Base-by-base conservation (phyloP, 2,113 vertebrate species). In the Pteropus alecto region DNA sequence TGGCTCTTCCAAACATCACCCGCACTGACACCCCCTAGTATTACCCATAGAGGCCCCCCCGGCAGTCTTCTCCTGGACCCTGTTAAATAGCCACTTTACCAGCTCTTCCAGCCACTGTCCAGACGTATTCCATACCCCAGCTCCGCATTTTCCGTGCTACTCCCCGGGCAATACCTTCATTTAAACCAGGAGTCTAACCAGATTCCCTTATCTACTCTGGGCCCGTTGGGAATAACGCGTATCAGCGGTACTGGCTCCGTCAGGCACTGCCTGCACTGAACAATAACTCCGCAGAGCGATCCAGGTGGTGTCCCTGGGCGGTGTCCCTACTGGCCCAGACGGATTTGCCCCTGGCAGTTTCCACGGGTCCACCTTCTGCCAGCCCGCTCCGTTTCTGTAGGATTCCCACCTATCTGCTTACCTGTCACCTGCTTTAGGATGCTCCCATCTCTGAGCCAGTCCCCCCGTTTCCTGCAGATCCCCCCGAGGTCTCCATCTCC, bases 401-500 rank as follows among this genome's bases (percentile, higher is more conserved):
- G 10, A 14, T 60, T 51, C 38, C 58, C 12, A 2, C 65, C 28
- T 11, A 3, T 56, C 46, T 30, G 18, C 61, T 16, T 15, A 28
- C 67, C 41, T 33, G 6, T 54, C 30, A 3, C 2, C n/a, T 2
- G 1, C 4, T 48, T 41, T 87, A 70, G 58, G 63, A 74, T 54
- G 35, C 73, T 24, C 60, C 30, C 18, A 0, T 24, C 48, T 38
- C 82, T 97, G 46, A 95, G 35, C 46, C 33, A 26, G 8, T 38
- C 0, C 46, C 24, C 9, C 35, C 5, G 3, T 89, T 54, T 81
- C 63, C 74, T n/a, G 10, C 97, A 99, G 99, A 98, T 81, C 84
- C 98, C 35, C 99, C 99, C 0, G 93, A 98, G 93, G 99, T 99
- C 77, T 92, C 96, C 77, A 99, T 99, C 70, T 94, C 96, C 0